These are phyloP conservation scores for Philonicus albiceps DNA, from an alignment of 2,888 invertebrate species.

Conservation along the genomic window DNA sequence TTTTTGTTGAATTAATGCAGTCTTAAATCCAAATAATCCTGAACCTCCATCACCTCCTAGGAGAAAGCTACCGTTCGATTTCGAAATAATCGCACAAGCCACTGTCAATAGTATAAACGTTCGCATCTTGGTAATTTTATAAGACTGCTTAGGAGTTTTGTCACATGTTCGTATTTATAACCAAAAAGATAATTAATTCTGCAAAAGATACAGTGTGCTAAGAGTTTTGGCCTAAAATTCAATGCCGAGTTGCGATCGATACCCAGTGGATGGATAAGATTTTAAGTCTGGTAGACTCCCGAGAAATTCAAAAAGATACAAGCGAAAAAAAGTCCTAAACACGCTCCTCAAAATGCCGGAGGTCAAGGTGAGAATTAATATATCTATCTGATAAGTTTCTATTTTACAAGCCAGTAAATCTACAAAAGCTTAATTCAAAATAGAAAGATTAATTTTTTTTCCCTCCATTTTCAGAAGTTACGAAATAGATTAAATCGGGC, in stretches of 20 bases:
- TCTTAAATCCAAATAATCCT: not conserved
- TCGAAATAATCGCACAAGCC: not conserved
- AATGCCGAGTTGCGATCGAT: not conserved
- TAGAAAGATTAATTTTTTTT: not conserved
- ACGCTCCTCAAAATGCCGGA: not conserved
- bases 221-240: not conserved
- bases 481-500: not conserved
- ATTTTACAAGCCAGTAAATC: not conserved
- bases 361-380: not conserved
- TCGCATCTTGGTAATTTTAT: constrained; percentile 7
- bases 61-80: not conserved
- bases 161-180: constrained; percentile 15
- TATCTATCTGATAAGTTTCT: not conserved
- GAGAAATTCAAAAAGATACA: not conserved
- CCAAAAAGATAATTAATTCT: constrained; percentile 14
- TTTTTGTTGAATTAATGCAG: not conserved
- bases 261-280: not conserved
- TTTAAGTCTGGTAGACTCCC: not conserved
- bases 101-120: not conserved
- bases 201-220: not conserved
- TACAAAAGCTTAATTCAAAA: not conserved
- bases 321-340: not conserved
- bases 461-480: not conserved
- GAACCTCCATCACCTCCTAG: not conserved
- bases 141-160: not conserved